Evolutionary conservation across 2,888 invertebrate genomes (phyloP), one percentile per base, ranked within the genome.

Genomic region (Anthophora plumipes): DNA sequence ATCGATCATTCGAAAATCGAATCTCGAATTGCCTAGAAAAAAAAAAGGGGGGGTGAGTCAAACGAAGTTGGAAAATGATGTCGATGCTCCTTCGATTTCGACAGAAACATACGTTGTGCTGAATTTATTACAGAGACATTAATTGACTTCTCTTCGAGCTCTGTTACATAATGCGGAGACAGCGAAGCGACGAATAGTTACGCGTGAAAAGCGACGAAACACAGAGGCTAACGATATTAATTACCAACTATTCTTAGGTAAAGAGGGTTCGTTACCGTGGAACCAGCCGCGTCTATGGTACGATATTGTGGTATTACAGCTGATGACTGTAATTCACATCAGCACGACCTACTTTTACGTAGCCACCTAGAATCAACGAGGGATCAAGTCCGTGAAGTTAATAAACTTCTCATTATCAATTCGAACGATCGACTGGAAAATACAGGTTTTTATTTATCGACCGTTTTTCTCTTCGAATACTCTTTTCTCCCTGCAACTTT

Each of bases 241-340:
- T 81, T 75, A 70, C 61, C 48, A 48, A 41, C 41, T 55, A 64
- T 69, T 64, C 69, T 55, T 57, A 57, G 52, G 66, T 77, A 69
- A 69, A 77, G 60, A 52, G 63, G 61, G 68, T 81, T 72, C 82
- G 71, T 76, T 66, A 72, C 60, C 43, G 52, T 48, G 39, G 55
- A 11, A 48, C 77, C 64, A 59, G 61, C 77, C 74, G 63, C 60
- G 80, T 77, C 69, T 57, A 54, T 71, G 71, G 76, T 76, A 84
- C 70, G 77, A 84, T 78, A 70, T 75, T 67, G 73, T 41, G 52
- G 73, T 57, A 63, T 81, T 87, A 77, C 86, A 75, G 67, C 85
- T 82, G 81, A 80, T 83, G 74, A 81, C 83, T 81, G 81, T 80
- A 81, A 80, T 78, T 78, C 88, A 59, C 77, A 71, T 73, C 78